Evolutionary conservation across 2,888 invertebrate species (phyloP).

Genomic region (Orchesella flavescens): DNA sequence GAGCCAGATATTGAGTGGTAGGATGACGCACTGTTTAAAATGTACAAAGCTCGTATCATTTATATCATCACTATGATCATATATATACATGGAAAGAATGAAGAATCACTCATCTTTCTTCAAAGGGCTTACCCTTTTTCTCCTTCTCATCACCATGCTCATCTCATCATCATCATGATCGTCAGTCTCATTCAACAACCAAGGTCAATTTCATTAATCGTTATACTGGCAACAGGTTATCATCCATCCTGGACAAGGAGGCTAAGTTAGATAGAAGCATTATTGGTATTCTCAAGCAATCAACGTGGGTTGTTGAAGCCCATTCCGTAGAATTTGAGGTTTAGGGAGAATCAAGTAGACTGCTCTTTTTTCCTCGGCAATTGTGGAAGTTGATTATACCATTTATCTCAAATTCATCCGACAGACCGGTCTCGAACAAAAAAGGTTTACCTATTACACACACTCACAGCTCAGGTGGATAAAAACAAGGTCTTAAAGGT

Average conservation of each 20-base stretch:
- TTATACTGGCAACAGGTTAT: constrained; percentile 58
- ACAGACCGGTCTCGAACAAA: constrained; percentile 30
- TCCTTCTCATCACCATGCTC: constrained; percentile 6
- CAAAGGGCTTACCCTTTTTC: constrained; percentile 27
- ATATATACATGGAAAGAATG: constrained; percentile 5
- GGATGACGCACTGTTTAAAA: not conserved
- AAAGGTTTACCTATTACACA: not conserved
- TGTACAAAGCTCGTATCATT: too few species aligned
- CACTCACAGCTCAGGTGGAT: constrained; percentile 32
- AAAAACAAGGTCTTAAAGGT: not conserved
- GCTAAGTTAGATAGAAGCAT: not conserved
- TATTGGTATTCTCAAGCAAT: too few species aligned
- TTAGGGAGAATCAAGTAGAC: constrained; percentile 15
- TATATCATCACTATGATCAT: not conserved
- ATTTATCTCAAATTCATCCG: constrained; percentile 62
- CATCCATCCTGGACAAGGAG: constrained; percentile 11
- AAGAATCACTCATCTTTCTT: constrained; percentile 38
- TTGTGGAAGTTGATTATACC: constrained; percentile 54
- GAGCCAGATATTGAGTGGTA: not conserved
- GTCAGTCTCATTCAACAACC: constrained; percentile 20
- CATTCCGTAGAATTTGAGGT: too few species aligned
- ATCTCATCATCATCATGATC: constrained; percentile 10
- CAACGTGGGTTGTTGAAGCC: too few species aligned
- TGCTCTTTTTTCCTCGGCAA: constrained; percentile 40
- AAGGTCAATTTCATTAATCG: constrained; percentile 68